A percentile compares a stretch with the other conserved stretches of the same genome.
Evolutionary conservation across 2,113 vertebrate genomes (phyloP).

Genomic region (Trochalopteron elliotii): DNA sequence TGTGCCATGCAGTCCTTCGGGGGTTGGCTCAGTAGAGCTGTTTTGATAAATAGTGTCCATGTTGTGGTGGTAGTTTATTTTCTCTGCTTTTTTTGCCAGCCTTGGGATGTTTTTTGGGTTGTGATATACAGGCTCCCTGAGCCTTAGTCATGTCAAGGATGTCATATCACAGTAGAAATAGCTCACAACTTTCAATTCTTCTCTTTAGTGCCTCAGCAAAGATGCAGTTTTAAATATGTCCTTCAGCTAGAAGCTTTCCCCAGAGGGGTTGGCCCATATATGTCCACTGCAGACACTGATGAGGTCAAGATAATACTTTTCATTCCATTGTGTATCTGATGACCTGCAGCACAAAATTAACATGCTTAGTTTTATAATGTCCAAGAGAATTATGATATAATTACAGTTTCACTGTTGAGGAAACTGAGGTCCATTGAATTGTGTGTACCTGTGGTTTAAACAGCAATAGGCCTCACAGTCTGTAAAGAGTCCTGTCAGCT

Average conservation of each 20-base stretch:
- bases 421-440: background rate
- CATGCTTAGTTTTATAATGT: background rate
- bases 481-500: background rate
- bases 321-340: background rate
- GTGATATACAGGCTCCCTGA: background rate
- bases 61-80: background rate
- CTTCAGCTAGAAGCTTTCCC: background rate
- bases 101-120: background rate
- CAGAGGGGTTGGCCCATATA: background rate
- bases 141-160: background rate
- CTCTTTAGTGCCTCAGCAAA: background rate
- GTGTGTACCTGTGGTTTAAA: background rate
- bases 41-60: background rate
- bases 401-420: background rate
- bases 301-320: background rate
- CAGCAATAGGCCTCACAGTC: background rate
- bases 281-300: background rate
- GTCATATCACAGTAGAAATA: background rate
- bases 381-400: background rate
- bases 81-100: background rate
- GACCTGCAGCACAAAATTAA: background rate
- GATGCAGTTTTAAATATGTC: background rate
- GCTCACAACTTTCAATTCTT: background rate
- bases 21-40: background rate
- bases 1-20: background rate